phyloP scores from a whole-genome alignment of 1,140 invertebrate species.

The Scaptomyza pallida region DNA sequence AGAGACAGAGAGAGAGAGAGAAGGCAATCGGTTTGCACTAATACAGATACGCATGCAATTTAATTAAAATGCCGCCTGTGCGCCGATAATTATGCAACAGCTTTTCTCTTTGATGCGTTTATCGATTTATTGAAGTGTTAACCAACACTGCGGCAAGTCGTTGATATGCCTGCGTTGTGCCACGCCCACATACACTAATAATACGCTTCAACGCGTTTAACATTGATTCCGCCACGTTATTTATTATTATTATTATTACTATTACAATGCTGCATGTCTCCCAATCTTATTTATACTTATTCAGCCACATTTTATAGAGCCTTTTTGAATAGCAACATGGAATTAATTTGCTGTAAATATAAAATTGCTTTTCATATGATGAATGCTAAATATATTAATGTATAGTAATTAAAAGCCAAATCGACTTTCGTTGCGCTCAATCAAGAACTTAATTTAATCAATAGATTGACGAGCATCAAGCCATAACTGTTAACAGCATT shows the following conservation, averaged over 20 bases:
- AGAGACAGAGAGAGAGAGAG: background rate
- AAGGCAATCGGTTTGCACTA: slow-evolving; percentile 25
- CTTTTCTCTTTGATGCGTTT: slow-evolving; percentile 78
- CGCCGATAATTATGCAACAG: slow-evolving; percentile 74
- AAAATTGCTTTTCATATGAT: slow-evolving; percentile 50
- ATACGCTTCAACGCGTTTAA: slow-evolving; percentile 76
- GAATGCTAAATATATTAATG: slow-evolving; percentile 51
- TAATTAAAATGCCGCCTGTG: slow-evolving; percentile 67
- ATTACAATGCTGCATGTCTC: slow-evolving; percentile 54
- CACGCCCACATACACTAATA: slow-evolving; percentile 60
- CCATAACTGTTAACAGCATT: background rate
- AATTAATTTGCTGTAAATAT: slow-evolving; percentile 74
- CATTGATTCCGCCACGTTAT: slow-evolving; percentile 75
- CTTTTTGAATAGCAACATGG: slow-evolving; percentile 16
- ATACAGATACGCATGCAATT: slow-evolving; percentile 53
- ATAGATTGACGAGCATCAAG: slow-evolving; percentile 34
- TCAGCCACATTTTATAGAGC: slow-evolving; percentile 49
- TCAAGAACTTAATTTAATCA: slow-evolving; percentile 64
- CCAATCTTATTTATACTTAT: slow-evolving; percentile 31
- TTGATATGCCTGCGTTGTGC: slow-evolving; percentile 45
- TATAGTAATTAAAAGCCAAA: slow-evolving; percentile 71
- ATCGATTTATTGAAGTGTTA: slow-evolving; percentile 81
- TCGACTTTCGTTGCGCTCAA: slow-evolving; percentile 58
- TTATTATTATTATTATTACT: slow-evolving; percentile 80
- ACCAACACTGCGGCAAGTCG: slow-evolving; percentile 73